Evolutionary conservation across 2,888 invertebrate species (phyloP).

Genomic region (Drosophila suboccidentalis): DNA sequence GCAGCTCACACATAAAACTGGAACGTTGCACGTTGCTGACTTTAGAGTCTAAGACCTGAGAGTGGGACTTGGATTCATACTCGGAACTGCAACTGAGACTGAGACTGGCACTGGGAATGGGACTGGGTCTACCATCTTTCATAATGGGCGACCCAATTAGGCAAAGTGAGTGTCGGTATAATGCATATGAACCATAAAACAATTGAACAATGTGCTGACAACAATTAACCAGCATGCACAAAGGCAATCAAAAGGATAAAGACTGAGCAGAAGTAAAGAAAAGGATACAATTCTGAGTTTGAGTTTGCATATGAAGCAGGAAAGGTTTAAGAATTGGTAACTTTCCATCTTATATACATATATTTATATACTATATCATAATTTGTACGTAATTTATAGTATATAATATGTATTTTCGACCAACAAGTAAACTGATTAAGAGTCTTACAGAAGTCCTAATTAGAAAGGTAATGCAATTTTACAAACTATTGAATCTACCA

Average conservation of each 20-base stretch:
- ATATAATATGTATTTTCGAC: not conserved
- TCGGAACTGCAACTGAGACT: constrained; percentile 1
- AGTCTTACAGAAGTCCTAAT: too few species aligned
- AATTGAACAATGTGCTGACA: constrained; percentile 76
- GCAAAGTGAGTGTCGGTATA: constrained; percentile 77
- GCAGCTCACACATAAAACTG: constrained; percentile 58
- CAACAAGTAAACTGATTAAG: not conserved
- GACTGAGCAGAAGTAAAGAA: not conserved
- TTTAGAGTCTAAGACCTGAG: constrained; percentile 14
- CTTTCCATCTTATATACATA: not conserved
- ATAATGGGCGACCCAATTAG: constrained; percentile 85
- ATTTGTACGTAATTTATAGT: not conserved
- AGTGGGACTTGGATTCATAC: constrained; percentile 3
- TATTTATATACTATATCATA: not conserved
- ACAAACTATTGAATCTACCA: too few species aligned
- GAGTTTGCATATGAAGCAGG: not conserved
- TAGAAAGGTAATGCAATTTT: not conserved
- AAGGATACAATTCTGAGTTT: not conserved
- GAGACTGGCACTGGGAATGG: constrained; percentile 36
- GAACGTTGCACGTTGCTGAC: constrained; percentile 66
- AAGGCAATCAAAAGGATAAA: constrained; percentile 37
- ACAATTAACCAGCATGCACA: constrained; percentile 63
- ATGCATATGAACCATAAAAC: constrained; percentile 81
- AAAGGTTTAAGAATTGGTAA: not conserved
- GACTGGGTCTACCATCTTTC: constrained; percentile 46